A percentile compares a stretch with the other conserved stretches of the same genome.
phyloP scores from a whole-genome alignment of 2,888 invertebrate species.

The Torymus auratus region DNA sequence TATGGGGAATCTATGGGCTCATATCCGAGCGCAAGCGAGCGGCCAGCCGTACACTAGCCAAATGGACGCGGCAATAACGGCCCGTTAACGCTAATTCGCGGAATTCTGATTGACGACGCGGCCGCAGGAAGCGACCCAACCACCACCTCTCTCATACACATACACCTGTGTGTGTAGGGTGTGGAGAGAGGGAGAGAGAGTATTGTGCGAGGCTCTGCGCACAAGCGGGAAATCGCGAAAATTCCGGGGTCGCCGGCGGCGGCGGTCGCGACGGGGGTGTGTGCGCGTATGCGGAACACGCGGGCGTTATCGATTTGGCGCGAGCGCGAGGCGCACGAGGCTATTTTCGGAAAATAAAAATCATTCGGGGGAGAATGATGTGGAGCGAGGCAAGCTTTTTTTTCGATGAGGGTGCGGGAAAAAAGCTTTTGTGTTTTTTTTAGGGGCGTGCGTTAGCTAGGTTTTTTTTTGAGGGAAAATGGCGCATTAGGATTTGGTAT shows the following conservation, averaged over 20 bases:
- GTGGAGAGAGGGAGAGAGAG: too few relatives aligned
- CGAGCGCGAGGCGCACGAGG: neutral
- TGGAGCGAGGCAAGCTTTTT: neutral
- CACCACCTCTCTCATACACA: too few relatives aligned
- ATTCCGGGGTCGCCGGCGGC: constrained; percentile 46
- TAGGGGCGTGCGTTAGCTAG: too few relatives aligned
- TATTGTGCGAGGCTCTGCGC: neutral
- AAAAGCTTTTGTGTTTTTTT: too few relatives aligned
- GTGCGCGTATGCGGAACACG: constrained; percentile 37
- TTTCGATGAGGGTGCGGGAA: too few relatives aligned
- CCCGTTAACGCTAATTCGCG: constrained; percentile 77
- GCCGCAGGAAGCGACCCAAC: constrained; percentile 25
- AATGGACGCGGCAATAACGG: constrained; percentile 77
- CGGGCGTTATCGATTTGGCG: constrained; percentile 44
- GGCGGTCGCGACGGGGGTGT: too few relatives aligned
- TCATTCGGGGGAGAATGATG: neutral
- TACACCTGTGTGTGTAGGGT: too few relatives aligned
- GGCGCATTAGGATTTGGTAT: neutral
- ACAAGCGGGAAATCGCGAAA: constrained; percentile 39
- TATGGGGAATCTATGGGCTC: constrained; percentile 76
- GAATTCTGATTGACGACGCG: constrained; percentile 76
- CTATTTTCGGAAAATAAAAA: constrained; percentile 33
- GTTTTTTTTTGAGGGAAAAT: neutral
- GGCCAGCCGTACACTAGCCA: constrained; percentile 71
- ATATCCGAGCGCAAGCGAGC: constrained; percentile 73